Percentiles rank a stretch among this genome's conserved stretches.
These are phyloP conservation scores for Nothobranchius furzeri DNA, from an alignment of 2,113 vertebrate genomes.

Conservation along the genomic window DNA sequence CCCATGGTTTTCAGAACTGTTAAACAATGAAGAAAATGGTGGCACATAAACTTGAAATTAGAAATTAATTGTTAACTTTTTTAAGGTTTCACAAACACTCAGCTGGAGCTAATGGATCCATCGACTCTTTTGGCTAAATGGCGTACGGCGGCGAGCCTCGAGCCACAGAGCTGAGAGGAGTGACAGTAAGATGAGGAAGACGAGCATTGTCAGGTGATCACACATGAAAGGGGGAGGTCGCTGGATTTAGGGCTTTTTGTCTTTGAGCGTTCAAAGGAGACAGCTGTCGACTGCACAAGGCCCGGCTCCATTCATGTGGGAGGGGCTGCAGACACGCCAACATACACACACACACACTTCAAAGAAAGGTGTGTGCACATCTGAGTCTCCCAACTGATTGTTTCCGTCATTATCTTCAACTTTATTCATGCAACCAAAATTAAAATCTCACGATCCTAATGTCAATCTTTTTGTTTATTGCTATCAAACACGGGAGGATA, in stretches of 20 bases:
- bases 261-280: conserved; percentile 79
- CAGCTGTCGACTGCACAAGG: conserved; percentile 79
- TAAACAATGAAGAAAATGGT: too few species aligned
- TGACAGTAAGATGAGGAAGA: conserved; percentile 66
- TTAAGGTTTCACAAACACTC: neutral
- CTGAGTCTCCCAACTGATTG: conserved; percentile 13
- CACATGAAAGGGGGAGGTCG: conserved; percentile 77
- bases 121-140: conserved; percentile 12
- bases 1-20: too few species aligned
- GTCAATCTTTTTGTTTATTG: neutral
- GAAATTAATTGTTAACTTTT: too few species aligned
- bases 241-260: conserved; percentile 80
- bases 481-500: neutral
- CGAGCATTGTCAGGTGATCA: conserved; percentile 74
- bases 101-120: neutral
- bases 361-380: conserved; percentile 53
- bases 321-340: conserved; percentile 61
- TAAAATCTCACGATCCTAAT: neutral
- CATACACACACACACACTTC: conserved; percentile 40
- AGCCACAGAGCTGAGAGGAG: conserved; percentile 44
- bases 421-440: neutral
- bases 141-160: conserved; percentile 35
- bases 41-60: too few species aligned
- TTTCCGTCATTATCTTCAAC: conserved; percentile 7
- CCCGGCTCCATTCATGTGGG: conserved; percentile 72